phyloP scores from a whole-genome alignment of 2,113 vertebrate species.

The Albula glossodonta region DNA sequence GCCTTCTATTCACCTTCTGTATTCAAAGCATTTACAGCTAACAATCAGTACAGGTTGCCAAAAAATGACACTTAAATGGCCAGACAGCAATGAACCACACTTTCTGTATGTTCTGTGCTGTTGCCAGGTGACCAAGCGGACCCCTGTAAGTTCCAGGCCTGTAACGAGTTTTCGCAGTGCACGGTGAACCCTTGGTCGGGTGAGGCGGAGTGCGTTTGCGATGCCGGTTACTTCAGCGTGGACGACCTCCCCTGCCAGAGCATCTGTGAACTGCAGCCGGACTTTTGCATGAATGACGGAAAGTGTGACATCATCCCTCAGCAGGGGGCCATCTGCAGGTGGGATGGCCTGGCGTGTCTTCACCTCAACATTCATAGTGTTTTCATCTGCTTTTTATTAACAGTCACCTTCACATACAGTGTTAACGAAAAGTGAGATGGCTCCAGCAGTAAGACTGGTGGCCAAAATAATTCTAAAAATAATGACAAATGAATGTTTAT shows the following conservation, averaged over 20 bases:
- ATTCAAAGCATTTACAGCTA: neutral
- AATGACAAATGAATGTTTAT: too few species aligned
- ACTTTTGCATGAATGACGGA: conserved; percentile 93
- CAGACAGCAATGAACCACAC: neutral
- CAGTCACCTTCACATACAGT: too few species aligned
- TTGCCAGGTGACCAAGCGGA: conserved; percentile 84
- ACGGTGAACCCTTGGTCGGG: conserved; percentile 84
- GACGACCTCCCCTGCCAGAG: conserved; percentile 88
- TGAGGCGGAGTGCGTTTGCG: conserved; percentile 88
- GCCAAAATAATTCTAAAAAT: too few species aligned
- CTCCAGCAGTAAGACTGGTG: neutral
- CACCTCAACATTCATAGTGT: neutral
- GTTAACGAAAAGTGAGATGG: neutral
- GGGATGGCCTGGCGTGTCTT: conserved; percentile 22
- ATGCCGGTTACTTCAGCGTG: conserved; percentile 84
- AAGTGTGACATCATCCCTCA: conserved; percentile 90
- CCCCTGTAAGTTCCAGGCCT: conserved; percentile 95
- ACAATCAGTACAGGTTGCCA: neutral
- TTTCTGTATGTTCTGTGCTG: neutral
- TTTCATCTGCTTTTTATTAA: too few species aligned
- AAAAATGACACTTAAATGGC: neutral
- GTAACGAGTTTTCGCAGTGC: conserved; percentile 88
- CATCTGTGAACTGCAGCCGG: conserved; percentile 80
- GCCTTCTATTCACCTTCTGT: neutral
- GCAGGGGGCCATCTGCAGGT: conserved; percentile 96